phyloP scores from a whole-genome alignment of 2,888 invertebrate genomes.

The Palloptera scutellata region DNA sequence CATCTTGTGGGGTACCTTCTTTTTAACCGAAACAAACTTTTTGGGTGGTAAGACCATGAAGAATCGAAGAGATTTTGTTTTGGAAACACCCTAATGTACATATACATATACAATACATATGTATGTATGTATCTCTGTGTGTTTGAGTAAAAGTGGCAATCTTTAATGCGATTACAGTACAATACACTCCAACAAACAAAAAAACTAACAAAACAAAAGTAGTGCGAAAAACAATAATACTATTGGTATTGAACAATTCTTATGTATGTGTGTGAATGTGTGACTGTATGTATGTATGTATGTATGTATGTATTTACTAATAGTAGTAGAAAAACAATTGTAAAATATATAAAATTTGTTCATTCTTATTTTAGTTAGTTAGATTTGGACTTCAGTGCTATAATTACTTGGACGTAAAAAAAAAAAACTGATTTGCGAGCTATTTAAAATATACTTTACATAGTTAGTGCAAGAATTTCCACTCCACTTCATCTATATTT shows the following conservation, averaged over 20 bases:
- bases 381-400: not conserved
- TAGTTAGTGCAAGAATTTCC: no score
- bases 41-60: no score
- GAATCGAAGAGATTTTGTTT: not conserved
- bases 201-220: not conserved
- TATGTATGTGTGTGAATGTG: not conserved
- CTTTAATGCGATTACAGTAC: slow-evolving; percentile 57
- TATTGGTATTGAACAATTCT: not conserved
- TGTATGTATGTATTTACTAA: not conserved
- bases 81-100: not conserved
- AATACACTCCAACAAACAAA: slow-evolving; percentile 39
- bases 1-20: no score
- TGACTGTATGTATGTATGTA: not conserved
- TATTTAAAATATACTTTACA: not conserved
- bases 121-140: not conserved
- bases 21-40: no score
- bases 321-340: not conserved
- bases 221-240: slow-evolving; percentile 12
- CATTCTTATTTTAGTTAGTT: not conserved
- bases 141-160: slow-evolving; percentile 32
- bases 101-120: slow-evolving; percentile 4
- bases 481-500: no score
- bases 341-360: no score
- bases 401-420: not conserved
- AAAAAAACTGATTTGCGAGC: not conserved